Percentiles rank a stretch among this genome's conserved stretches.
Evolutionary conservation across 2,888 invertebrate genomes (phyloP).

Genomic region (Tyria jacobaeae): DNA sequence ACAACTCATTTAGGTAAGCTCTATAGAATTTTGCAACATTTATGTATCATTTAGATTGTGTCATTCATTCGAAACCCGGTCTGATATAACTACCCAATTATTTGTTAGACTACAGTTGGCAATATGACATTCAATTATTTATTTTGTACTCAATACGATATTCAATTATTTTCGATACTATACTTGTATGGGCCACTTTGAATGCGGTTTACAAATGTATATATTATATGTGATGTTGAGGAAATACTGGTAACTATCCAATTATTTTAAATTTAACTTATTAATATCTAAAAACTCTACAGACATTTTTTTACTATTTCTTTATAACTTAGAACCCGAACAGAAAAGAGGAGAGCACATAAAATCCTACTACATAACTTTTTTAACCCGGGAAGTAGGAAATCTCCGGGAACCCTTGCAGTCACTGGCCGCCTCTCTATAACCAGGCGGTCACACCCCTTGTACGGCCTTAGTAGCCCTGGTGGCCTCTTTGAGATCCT

Average conservation of each 20-base stretch:
- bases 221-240: no score
- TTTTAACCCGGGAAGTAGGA: no score
- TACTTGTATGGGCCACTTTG: not conserved
- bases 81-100: conserved; percentile 17
- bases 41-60: not conserved
- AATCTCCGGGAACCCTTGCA: no score
- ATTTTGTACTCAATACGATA: conserved; percentile 4
- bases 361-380: no score
- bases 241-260: not conserved
- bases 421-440: no score
- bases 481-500: no score
- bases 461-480: no score
- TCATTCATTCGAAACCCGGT: not conserved
- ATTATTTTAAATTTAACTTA: not conserved
- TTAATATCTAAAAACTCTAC: not conserved
- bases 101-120: conserved; percentile 8
- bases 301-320: not conserved
- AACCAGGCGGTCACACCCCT: no score
- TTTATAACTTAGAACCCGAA: no score
- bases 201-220: not conserved
- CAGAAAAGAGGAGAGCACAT: no score
- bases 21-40: not conserved
- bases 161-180: conserved; percentile 16
- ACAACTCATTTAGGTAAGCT: not conserved
- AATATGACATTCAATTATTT: conserved; percentile 6